phyloP scores from a whole-genome alignment of 2,888 invertebrate species.

The Tetheella fluctuosa region DNA sequence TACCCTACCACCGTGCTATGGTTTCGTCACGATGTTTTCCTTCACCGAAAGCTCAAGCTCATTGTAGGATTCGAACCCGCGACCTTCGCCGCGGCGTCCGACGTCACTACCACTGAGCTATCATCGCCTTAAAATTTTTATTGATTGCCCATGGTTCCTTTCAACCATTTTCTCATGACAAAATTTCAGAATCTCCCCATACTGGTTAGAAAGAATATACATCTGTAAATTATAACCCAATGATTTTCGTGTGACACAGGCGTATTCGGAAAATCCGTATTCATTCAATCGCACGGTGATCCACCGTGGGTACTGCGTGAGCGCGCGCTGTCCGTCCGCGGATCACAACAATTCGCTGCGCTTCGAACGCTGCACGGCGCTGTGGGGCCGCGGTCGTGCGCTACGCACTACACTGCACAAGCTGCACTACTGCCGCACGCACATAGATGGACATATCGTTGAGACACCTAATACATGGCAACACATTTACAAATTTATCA shows the following conservation, averaged over 20 bases:
- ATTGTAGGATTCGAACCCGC: no score
- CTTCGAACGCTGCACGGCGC: slow-evolving; percentile 15
- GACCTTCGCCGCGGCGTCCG: no score
- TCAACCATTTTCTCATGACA: no score
- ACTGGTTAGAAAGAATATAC: no score
- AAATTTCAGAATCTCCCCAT: no score
- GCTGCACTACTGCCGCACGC: slow-evolving; percentile 35
- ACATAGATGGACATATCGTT: slow-evolving; percentile 14
- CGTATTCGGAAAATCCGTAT: slow-evolving; percentile 34
- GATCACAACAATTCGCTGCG: slow-evolving; percentile 30
- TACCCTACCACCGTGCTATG: no score
- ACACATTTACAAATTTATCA: slow-evolving; percentile 24
- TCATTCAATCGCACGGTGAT: slow-evolving; percentile 48
- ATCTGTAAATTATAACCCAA: neutral
- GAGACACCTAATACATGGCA: slow-evolving; percentile 20
- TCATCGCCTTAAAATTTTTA: no score
- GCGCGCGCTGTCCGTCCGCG: slow-evolving; percentile 33
- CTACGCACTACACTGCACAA: slow-evolving; percentile 27
- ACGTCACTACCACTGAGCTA: no score
- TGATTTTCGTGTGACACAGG: slow-evolving; percentile 17
- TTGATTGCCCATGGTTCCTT: no score
- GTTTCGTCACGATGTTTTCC: no score
- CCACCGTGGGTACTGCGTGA: slow-evolving; percentile 54
- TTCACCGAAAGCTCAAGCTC: no score
- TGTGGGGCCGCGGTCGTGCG: slow-evolving; percentile 25